These are phyloP conservation scores for Eustalomyia histrio DNA, from an alignment of 2,888 invertebrate genomes.

Conservation along the genomic window DNA sequence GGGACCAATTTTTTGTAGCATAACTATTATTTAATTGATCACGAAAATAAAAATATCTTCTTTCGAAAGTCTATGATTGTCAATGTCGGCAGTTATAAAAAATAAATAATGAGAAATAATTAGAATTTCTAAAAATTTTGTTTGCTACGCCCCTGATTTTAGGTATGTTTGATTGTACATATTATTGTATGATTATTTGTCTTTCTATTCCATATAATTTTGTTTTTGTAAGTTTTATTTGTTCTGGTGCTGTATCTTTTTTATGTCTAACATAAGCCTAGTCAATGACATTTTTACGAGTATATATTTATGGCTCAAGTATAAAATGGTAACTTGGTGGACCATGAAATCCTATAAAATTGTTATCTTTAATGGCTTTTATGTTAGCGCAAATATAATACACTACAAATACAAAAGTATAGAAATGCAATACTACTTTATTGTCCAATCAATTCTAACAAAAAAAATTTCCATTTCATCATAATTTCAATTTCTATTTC, in stretches of 20 bases:
- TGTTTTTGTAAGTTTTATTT: neutral
- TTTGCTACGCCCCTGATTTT: neutral
- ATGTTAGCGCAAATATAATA: conserved; percentile 71
- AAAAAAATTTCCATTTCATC: neutral
- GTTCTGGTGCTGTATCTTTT: neutral
- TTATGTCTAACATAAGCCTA: conserved; percentile 62
- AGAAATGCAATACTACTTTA: no score
- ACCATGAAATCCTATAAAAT: conserved; percentile 67
- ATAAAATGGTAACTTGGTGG: conserved; percentile 18
- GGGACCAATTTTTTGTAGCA: no score
- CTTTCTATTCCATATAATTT: conserved; percentile 23
- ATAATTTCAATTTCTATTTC: neutral
- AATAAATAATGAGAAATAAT: no score
- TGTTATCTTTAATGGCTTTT: conserved; percentile 77
- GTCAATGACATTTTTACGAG: conserved; percentile 76
- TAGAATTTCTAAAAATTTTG: neutral
- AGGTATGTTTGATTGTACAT: conserved; percentile 27
- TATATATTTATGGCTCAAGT: conserved; percentile 66
- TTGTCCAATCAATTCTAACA: neutral
- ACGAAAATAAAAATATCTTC: no score
- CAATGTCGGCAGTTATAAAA: no score
- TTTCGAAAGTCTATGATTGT: no score
- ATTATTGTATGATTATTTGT: conserved; percentile 37
- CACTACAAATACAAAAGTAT: neutral
- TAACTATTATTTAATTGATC: no score